These are phyloP conservation scores for Schizaphis graminum DNA, from an alignment of 2,888 invertebrate species.

Conservation along the genomic window DNA sequence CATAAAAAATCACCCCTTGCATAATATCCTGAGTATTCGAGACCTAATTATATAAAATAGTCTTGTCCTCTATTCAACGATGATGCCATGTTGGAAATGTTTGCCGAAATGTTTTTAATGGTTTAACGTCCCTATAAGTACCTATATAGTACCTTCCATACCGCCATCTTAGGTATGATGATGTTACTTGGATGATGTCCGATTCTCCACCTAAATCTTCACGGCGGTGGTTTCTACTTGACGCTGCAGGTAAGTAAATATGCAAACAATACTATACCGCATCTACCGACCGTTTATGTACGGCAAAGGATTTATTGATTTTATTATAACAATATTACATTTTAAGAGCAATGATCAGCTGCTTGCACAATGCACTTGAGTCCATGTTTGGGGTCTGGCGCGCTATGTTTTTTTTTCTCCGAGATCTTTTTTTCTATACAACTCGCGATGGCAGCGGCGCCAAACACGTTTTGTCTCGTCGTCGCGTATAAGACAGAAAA, in stretches of 20 bases:
- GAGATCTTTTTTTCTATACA: background rate
- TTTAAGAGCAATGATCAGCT: background rate
- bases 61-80: too few relatives aligned
- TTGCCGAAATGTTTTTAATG: background rate
- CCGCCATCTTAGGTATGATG: background rate
- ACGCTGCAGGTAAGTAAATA: background rate
- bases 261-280: background rate
- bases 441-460: background rate
- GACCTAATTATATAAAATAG: background rate
- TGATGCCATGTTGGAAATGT: background rate
- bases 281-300: background rate
- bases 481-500: background rate
- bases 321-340: background rate
- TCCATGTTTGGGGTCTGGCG: background rate
- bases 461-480: slow-evolving; percentile 8
- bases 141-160: background rate
- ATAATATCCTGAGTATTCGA: background rate
- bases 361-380: background rate
- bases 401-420: background rate
- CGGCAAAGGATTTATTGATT: background rate
- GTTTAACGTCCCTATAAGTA: background rate
- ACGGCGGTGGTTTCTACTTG: background rate
- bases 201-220: background rate
- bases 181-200: background rate
- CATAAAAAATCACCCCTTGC: background rate